Evolutionary conservation across 2,113 vertebrate genomes (phyloP).

Genomic region (Oreochromis tanganicae): DNA sequence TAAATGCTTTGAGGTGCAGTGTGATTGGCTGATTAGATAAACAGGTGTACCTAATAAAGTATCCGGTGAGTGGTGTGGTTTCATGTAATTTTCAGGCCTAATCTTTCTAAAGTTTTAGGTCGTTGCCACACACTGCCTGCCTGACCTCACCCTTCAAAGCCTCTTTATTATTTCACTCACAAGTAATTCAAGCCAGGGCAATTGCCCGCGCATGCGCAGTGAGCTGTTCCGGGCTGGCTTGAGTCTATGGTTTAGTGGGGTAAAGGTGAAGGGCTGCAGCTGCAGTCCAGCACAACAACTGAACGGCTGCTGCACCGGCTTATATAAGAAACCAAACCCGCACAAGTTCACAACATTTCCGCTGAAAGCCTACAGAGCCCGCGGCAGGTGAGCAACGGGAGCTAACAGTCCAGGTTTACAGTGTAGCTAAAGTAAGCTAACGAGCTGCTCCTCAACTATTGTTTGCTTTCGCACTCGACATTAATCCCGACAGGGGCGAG

Average conservation of each 20-base stretch:
- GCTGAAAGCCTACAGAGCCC: not conserved
- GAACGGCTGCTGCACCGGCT: not conserved
- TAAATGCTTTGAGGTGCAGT: not conserved
- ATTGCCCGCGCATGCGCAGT: slow-evolving; percentile 16
- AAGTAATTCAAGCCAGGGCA: not conserved
- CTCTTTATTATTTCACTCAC: not conserved
- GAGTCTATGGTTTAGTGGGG: not conserved
- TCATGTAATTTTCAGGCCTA: not conserved
- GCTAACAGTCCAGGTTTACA: not conserved
- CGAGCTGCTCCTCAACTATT: not conserved
- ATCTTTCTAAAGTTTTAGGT: not conserved
- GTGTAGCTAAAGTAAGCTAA: not conserved
- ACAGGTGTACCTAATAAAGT: not conserved
- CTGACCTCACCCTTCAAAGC: not conserved
- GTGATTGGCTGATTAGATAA: not conserved
- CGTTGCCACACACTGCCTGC: not conserved
- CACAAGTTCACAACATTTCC: not conserved
- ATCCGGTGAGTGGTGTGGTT: not conserved
- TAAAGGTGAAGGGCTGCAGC: slow-evolving; percentile 35
- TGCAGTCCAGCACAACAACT: not conserved
- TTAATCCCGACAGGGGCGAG: not conserved
- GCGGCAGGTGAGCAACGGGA: not conserved
- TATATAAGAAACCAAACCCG: not conserved
- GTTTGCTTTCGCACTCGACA: not conserved
- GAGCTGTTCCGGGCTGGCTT: not conserved